Base-by-base conservation (phyloP, 2,797 vertebrate genomes). In the Protosalanx chinensis region DNA sequence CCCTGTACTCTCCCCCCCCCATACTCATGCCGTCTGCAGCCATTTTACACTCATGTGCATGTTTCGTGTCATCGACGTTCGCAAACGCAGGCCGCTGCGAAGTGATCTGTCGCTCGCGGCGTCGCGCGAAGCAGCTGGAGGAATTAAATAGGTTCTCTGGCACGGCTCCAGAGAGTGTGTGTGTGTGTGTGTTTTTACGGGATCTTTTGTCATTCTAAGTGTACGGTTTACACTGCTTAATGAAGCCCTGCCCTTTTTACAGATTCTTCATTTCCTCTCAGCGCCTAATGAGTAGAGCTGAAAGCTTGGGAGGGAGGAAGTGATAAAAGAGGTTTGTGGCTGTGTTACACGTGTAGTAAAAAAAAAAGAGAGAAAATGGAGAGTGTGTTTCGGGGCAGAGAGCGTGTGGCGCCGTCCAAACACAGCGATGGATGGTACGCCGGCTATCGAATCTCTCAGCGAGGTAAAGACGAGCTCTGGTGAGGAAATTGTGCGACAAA, bases 91-190 rank as follows among this genome's bases (percentile, higher is more conserved):
- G 81, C 81, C 85, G 85, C 82, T 82, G 79, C 71, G 16, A 68
- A 83, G 78, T 88, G 84, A 91, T 91, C 91, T 91, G 86, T 85
- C 76, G 80, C 79, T 77, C 57, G 82, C 72, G 72, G 79, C 85
- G 79, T 27, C 83, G 77, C 76, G 82, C 83, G n/a, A 73, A 80
- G 89, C 85, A 87, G 87, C 88, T 88, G 84, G 78, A 85, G 61
- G 77, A 91, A 92, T 92, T 88, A 91, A 92, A 90, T 86, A 86
- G 87, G 81, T 82, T 90, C 74, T 72, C 81, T 92, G 92, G 91
- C 86, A 35, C 67, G 74, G 71, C 63, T 85, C 89, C 90, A 91
- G 78, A 27, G 23, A 27, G 23, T 27, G 23, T 27, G 23, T 27
- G 23, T 27, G 23, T 27, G 23, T 27, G 23, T 69, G 64, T 67